These are phyloP conservation scores for Eulemur coronatus DNA, from an alignment of 2,797 vertebrate genomes.

Conservation along the genomic window DNA sequence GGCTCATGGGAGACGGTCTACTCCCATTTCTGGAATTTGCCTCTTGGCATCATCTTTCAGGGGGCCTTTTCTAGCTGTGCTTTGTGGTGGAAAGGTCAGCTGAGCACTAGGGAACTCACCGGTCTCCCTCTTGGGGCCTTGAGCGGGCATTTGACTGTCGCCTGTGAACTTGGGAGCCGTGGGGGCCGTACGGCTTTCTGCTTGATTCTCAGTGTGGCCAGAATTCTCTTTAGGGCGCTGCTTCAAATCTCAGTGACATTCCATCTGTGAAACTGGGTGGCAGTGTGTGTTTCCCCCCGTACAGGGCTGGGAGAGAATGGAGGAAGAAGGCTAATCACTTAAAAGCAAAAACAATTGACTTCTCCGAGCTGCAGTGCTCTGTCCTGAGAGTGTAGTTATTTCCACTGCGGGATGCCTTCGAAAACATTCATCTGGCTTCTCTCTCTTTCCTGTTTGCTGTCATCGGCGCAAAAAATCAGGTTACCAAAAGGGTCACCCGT, in stretches of 20 bases:
- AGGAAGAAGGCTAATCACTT: not conserved
- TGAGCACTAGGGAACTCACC: accelerated
- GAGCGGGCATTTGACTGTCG: not conserved
- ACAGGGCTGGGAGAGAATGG: not conserved
- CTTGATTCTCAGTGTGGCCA: not conserved
- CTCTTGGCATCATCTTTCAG: not conserved
- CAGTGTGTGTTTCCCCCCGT: not conserved
- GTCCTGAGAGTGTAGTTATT: not conserved
- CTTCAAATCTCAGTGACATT: not conserved
- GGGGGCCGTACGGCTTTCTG: not conserved
- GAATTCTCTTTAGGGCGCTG: not conserved
- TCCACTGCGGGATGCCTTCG: not conserved
- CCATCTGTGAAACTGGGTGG: not conserved
- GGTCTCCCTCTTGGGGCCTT: accelerated
- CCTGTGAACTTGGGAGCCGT: not conserved
- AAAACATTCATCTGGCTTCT: not conserved
- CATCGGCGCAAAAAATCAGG: not conserved
- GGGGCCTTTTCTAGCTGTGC: not conserved
- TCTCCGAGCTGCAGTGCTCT: not conserved
- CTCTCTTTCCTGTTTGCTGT: not conserved
- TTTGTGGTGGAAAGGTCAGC: not conserved
- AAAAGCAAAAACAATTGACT: not conserved
- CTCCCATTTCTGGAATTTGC: not conserved
- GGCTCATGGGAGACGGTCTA: not conserved
- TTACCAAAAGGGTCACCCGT: not conserved